Conservation (phyloP, 2,113 vertebrate species). For the Agelaius tricolor region DNA sequence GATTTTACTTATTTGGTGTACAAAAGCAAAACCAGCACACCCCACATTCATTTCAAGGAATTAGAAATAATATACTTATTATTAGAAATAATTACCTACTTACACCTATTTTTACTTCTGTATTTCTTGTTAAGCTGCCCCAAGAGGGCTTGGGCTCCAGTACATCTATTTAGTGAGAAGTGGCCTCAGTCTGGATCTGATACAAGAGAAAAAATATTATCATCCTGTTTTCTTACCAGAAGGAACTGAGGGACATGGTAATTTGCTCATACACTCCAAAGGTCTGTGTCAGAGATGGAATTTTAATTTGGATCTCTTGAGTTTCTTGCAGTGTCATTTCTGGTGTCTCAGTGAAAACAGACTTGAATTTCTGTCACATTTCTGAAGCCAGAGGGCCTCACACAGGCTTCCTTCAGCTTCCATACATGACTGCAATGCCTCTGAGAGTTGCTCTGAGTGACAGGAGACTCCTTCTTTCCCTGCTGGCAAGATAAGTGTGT, state of each 20-base stretch:
- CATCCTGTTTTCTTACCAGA: background rate
- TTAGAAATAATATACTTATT: background rate
- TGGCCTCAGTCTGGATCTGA: background rate
- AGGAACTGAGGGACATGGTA: background rate
- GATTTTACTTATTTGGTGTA: background rate
- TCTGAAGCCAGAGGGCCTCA: background rate
- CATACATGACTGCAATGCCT: background rate
- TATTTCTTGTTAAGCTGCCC: background rate
- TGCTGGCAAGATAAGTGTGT: slow-evolving; percentile 6
- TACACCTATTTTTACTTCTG: background rate
- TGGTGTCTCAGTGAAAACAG: background rate
- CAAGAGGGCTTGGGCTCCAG: background rate
- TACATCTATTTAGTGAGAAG: background rate
- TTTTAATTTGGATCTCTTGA: slow-evolving; percentile 35
- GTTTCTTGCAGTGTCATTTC: background rate
- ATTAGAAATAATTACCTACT: background rate
- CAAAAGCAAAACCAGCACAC: background rate
- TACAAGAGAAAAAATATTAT: background rate
- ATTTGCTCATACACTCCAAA: slow-evolving; percentile 5
- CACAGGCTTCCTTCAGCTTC: background rate
- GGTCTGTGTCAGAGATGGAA: slow-evolving; percentile 22
- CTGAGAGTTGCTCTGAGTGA: background rate
- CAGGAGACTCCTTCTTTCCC: background rate
- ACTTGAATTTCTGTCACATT: slow-evolving; percentile 20
- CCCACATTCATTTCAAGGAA: background rate